Evolutionary conservation across 1,140 invertebrate genomes (phyloP), one percentile per base, ranked within the genome.

Genomic region (Calosoma granatense): DNA sequence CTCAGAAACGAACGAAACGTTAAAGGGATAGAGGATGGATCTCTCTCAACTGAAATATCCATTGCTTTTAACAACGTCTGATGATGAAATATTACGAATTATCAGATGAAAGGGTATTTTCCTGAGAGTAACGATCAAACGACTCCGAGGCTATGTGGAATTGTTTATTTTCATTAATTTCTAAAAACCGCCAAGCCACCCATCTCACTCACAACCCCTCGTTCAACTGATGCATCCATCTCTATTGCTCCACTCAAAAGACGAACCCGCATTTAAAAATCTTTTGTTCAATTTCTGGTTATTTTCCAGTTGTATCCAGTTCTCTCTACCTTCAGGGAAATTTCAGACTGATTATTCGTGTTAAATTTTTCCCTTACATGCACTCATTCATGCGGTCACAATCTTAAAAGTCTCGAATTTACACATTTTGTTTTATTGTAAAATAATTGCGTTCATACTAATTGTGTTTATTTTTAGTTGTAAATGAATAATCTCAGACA

Each of bases 131-230:
- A 47, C 41, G 41, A 47, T 47, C 41, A 47, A 47, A 47, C 41
- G 17, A 17, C 41, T 12, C 26, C 9, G 3, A 9, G 41, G 41
- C 41, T 47, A 47, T 47, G 41, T 47, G 15, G 41, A 47, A 47
- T 47, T 47, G 41, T 47, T 47, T 47, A 47, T 47, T 47, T 47
- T 47, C 41, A 47, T 47, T 47, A 47, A 47, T 47, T 47, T 47
- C 41, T 47, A 47, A 47, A 47, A 47, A 47, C 41, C 41, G 17
- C 41, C 17, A 47, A 9, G 9, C 3, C 6, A 12, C 41, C 4
- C 41, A n/a, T 47, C 41, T 17, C 41, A 11, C 15, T 17, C 3
- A 9, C 41, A 17, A n/a, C 6, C 17, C 6, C 9, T 11, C 15
- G 41, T 9, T 47, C 9, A 12, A 47, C 9, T 6, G 15, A 12